Conservation (phyloP, 64 coral and sea anemone genomes). For the Montipora foliosa region DNA sequence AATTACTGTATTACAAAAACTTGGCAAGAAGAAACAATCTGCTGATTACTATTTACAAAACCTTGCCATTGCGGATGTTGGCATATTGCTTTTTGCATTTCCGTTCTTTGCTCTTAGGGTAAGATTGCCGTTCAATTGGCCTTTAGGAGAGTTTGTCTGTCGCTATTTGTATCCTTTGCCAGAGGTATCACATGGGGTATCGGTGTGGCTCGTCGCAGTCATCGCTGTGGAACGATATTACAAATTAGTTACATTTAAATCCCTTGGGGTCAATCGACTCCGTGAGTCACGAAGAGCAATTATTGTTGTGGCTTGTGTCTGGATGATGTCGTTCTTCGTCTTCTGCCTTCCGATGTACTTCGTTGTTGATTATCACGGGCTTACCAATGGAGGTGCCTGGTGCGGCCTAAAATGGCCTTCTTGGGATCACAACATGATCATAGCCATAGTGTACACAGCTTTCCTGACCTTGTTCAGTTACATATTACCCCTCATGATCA, state of each 20-base stretch:
- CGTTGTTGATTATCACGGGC: conserved; percentile 26
- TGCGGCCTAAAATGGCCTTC: not conserved
- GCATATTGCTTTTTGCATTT: conserved; percentile 48
- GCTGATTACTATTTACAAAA: conserved; percentile 50
- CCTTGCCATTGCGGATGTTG: conserved; percentile 70
- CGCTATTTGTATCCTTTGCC: conserved; percentile 53
- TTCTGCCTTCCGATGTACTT: conserved; percentile 48
- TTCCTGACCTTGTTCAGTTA: conserved; percentile 19
- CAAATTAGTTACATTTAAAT: conserved; percentile 7
- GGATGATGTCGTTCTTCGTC: conserved; percentile 39
- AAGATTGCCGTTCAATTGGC: conserved; percentile 38
- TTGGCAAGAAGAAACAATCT: not conserved
- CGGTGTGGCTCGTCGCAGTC: conserved; percentile 47
- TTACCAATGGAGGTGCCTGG: not conserved
- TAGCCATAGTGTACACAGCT: conserved; percentile 3
- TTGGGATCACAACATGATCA: not conserved
- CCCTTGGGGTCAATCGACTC: not conserved
- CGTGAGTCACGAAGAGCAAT: not conserved
- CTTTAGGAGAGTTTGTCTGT: conserved; percentile 59
- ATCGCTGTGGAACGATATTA: conserved; percentile 65
- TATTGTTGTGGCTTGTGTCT: conserved; percentile 21
- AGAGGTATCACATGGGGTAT: conserved; percentile 58
- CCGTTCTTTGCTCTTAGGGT: conserved; percentile 44
- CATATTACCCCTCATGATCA: conserved; percentile 22
- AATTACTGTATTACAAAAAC: conserved; percentile 9